phyloP scores from a whole-genome alignment of 2,797 vertebrate species.

The Microtus agrestis region DNA sequence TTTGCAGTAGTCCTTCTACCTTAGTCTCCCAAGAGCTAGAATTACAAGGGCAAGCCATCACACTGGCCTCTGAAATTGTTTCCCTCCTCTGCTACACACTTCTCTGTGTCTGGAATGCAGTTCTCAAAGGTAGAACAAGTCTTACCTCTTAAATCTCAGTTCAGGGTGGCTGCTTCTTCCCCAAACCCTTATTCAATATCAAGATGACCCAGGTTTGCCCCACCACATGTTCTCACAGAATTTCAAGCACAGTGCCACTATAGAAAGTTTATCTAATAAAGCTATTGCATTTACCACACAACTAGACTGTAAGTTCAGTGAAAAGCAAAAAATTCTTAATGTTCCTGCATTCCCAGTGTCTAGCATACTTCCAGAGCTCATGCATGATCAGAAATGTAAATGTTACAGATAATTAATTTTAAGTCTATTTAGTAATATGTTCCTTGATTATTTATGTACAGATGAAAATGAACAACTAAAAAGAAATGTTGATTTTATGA shows the following conservation, averaged over 20 bases:
- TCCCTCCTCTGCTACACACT: not conserved
- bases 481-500: conserved; percentile 79
- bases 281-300: not conserved
- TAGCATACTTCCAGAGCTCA: not conserved
- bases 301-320: not conserved
- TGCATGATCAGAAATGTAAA: not conserved
- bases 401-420: not conserved
- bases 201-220: not conserved
- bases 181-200: not conserved
- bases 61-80: not conserved
- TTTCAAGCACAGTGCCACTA: not conserved
- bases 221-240: not conserved
- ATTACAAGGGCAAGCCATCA: not conserved
- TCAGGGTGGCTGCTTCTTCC: not conserved
- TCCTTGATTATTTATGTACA: conserved; percentile 76
- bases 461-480: conserved; percentile 88
- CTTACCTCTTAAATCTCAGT: not conserved
- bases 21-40: not conserved
- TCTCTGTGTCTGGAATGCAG: not conserved
- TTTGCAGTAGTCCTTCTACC: not conserved
- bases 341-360: not conserved
- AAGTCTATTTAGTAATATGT: not conserved
- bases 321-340: not conserved
- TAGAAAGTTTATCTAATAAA: not conserved
- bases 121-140: not conserved